Evolutionary conservation across 1,140 invertebrate genomes (phyloP).

Genomic region (Caerostris extrusa): DNA sequence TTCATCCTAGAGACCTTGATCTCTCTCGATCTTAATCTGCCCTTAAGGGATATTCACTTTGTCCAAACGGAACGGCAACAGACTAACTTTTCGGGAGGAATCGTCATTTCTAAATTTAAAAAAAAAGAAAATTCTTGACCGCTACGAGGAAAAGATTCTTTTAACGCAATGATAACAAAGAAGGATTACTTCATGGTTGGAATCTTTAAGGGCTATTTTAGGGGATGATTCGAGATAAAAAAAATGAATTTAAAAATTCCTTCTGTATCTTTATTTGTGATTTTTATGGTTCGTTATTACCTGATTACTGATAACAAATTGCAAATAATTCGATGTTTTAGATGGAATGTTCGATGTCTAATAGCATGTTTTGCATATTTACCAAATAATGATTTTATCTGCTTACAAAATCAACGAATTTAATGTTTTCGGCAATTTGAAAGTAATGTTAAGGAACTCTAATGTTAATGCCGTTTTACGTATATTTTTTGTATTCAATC

Average conservation of each 20-base stretch:
- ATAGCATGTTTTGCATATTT: too few species aligned
- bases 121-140: slow-evolving; percentile 53
- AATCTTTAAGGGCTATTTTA: slow-evolving; percentile 3
- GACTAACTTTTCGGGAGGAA: slow-evolving; percentile 37
- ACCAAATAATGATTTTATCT: too few species aligned
- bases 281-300: too few species aligned
- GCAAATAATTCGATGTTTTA: too few species aligned
- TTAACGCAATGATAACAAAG: slow-evolving; percentile 8
- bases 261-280: too few species aligned
- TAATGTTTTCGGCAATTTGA: too few species aligned
- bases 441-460: too few species aligned
- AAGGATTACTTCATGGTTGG: slow-evolving; percentile 36
- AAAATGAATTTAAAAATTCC: not conserved
- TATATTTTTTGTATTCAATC: too few species aligned
- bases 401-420: too few species aligned
- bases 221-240: slow-evolving; percentile 5
- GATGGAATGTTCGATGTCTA: too few species aligned
- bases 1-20: slow-evolving; percentile 53
- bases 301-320: too few species aligned
- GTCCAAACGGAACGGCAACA: not conserved
- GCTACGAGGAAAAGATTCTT: slow-evolving; percentile 35
- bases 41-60: slow-evolving; percentile 35
- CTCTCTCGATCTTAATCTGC: slow-evolving; percentile 50
- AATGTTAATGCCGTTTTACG: too few species aligned
- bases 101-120: slow-evolving; percentile 66